Base-by-base conservation (phyloP, 1,140 invertebrate genomes). In the Aphidius gifuensis region DNA sequence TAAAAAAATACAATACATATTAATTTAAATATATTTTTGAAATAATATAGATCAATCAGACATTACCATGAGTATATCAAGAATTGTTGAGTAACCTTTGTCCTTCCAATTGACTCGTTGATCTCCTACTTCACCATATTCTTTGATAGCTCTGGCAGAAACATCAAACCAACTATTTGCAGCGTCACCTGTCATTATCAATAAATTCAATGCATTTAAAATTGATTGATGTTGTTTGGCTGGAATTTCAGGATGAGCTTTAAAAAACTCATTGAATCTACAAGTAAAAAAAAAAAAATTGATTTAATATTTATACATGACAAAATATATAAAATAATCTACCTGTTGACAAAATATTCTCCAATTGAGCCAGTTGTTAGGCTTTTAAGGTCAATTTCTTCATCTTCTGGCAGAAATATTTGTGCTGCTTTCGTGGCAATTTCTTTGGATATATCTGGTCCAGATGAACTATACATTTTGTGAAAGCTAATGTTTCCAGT, bases 121-220 rank as follows among this genome's bases (percentile, higher is more conserved):
- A 74, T 88, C 80, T 3, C 88, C 88, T 53, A 84, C 80, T 3
- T 80, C 74, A 78, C 80, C 75, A 72, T 88, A 89, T 21, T 85
- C 79, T 2, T 70, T 44, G 38, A 83, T 75, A 11, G 83, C 82
- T 57, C 70, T 77, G 0, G 82, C 82, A 6, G 87, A 88, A 9
- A 86, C 76, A 46, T 89, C 81, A 65, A 80, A 84, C 80, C 86
- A 85, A 61, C 77, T 76, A 73, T 87, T 83, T 2, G 83, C 80
- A 4, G 82, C 84, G 72, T 89, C 84, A 51, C 84, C 74, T 9
- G 82, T 80, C 62, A 82, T 80, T 56, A 84, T 79, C 62, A 84
- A 81, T 58, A 84, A 84, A 21, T 84, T 76, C 59, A 83, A 78
- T 76, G 85, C 86, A 47, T 81, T 71, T n/a, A 85, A 66, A 61